Base-by-base conservation (phyloP, 2,888 invertebrate species). In the Drosophila tripunctata region DNA sequence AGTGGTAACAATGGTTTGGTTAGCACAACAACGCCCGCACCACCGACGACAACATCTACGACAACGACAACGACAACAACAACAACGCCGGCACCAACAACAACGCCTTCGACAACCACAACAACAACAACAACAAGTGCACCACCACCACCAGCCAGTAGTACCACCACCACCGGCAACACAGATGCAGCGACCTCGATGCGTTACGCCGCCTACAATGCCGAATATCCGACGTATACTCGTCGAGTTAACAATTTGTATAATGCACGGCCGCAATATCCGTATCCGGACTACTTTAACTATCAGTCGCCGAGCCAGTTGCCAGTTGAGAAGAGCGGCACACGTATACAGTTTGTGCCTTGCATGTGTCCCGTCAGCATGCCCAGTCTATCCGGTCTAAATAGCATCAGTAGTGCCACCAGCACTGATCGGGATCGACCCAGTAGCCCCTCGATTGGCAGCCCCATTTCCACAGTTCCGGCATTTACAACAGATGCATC, bases 281-380 rank as follows among this genome's bases (percentile, higher is more conserved):
- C 91, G 3, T 90, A 90, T 69, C 91, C 91, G 6, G 91, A 91
- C 10, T 90, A 90, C 52, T 85, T 89, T 1, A 58, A 76, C 21
- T 78, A 84, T 41, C 90, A 89, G 67, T 71, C 78, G 31, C 52
- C 63, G 21, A 54, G 15, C 10, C 31, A 43, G 21, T 1, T 71
- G 30, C 3, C 61, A 8, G n/a, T n/a, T n/a, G 77, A 85, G 38
- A 70, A 69, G 22, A 61, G 60, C 38, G 78, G 75, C 1, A 19
- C 45, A 6, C 83, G 83, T 41, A 79, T 83, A 4, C 89, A 90
- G 54, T 90, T 90, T 43, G 90, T 91, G 38, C 90, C 91, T 33
- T 91, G 90, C 70, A 90, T 90, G 90, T 90, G 90, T 56, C 91
- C 90, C 0, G 71, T 91, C 3, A 90, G 79, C 52, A 75, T 90